Evolutionary conservation across 2,888 invertebrate species (phyloP).

Genomic region (Lasiommata megera): DNA sequence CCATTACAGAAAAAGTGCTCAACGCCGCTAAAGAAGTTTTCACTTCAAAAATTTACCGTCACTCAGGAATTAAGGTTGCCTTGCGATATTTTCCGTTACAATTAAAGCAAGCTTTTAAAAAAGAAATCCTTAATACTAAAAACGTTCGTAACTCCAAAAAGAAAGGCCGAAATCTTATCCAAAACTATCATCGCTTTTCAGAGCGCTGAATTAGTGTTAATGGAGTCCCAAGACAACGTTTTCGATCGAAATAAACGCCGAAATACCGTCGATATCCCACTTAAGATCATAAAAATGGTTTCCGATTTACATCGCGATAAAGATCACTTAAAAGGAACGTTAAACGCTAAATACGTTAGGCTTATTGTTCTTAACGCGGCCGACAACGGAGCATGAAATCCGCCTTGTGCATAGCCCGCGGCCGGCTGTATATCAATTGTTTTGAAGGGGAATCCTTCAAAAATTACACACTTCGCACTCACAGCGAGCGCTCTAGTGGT

Average conservation of each 20-base stretch:
- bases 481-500: slow-evolving; percentile 42
- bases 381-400: slow-evolving; percentile 40
- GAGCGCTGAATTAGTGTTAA: too few species aligned
- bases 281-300: neutral
- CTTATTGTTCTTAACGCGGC: slow-evolving; percentile 20
- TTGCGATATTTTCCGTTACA: too few species aligned
- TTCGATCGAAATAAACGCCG: neutral
- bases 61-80: too few species aligned
- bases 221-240: too few species aligned
- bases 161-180: too few species aligned
- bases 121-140: too few species aligned
- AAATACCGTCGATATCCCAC: neutral
- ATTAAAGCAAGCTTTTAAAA: too few species aligned
- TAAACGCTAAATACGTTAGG: slow-evolving; percentile 19
- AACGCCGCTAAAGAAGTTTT: too few species aligned
- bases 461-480: slow-evolving; percentile 55
- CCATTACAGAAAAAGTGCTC: too few species aligned
- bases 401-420: slow-evolving; percentile 37
- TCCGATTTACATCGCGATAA: neutral
- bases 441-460: slow-evolving; percentile 53
- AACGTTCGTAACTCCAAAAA: too few species aligned
- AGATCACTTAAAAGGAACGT: slow-evolving; percentile 3
- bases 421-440: slow-evolving; percentile 56
- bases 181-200: too few species aligned
- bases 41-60: too few species aligned